These are phyloP conservation scores for Ctenoplectra terminalis DNA, from an alignment of 1,140 invertebrate genomes.

Conservation along the genomic window DNA sequence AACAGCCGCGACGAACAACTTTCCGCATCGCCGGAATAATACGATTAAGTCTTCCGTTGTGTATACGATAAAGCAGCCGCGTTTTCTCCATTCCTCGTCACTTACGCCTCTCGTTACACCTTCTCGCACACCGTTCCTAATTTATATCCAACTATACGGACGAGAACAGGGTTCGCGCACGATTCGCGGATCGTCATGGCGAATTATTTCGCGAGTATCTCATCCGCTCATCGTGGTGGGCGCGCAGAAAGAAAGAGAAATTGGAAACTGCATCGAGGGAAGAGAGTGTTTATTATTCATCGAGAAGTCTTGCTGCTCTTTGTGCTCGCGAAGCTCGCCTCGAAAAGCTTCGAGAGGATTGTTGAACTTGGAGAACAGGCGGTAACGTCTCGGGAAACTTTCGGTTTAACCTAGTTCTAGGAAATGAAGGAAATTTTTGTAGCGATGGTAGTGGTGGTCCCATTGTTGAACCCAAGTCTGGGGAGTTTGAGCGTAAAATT, in stretches of 20 bases:
- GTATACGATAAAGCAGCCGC: conserved; percentile 6
- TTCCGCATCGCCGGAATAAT: conserved; percentile 23
- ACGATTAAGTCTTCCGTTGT: not conserved
- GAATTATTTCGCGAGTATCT: not conserved
- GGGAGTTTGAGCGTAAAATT: too few relatives aligned
- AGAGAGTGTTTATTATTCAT: conserved; percentile 2
- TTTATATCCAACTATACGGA: not conserved
- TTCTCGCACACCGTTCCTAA: not conserved
- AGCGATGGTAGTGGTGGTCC: too few relatives aligned
- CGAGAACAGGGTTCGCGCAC: not conserved
- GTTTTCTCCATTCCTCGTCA: conserved; percentile 9
- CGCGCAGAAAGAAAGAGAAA: not conserved
- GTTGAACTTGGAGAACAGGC: not conserved
- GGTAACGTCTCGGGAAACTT: not conserved
- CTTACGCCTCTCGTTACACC: not conserved
- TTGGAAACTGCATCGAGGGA: not conserved
- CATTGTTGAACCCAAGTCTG: too few relatives aligned
- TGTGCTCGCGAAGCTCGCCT: not conserved
- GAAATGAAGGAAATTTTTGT: not conserved
- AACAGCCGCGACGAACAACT: not conserved
- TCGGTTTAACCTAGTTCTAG: not conserved
- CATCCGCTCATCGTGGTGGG: too few relatives aligned
- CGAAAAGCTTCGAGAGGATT: not conserved
- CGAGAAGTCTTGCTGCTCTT: not conserved
- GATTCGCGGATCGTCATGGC: too few relatives aligned